Conservation (phyloP, 2,797 vertebrate genomes). For the Sebastes itinus region DNA sequence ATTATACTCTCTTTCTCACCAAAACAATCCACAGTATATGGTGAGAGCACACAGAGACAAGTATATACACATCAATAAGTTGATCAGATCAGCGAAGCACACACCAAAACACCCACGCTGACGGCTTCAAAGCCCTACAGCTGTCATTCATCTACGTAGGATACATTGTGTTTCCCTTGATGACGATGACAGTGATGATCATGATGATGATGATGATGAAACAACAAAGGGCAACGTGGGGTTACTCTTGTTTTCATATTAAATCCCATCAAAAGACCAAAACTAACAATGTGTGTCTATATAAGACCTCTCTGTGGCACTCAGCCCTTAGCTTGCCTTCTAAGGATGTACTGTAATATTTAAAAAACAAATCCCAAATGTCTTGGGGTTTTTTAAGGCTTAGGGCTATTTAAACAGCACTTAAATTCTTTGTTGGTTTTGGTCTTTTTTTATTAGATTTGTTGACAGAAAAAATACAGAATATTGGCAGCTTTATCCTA, state of each 20-base stretch:
- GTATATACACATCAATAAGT: constrained; percentile 31
- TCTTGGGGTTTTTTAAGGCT: neutral
- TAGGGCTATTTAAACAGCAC: neutral
- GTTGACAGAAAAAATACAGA: neutral
- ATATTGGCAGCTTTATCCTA: neutral
- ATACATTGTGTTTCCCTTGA: neutral
- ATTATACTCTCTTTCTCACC: neutral
- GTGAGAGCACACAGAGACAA: neutral
- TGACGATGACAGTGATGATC: neutral
- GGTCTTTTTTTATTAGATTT: neutral
- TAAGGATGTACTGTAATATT: neutral
- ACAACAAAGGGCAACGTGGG: neutral
- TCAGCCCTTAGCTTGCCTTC: neutral
- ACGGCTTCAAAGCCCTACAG: constrained; percentile 31
- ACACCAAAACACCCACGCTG: constrained; percentile 31
- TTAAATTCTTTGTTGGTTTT: neutral
- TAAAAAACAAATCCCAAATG: neutral
- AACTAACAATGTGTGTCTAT: neutral
- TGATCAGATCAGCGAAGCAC: constrained; percentile 43
- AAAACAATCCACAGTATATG: constrained; percentile 12
- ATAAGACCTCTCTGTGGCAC: neutral
- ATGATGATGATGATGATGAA: neutral
- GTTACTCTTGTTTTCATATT: neutral
- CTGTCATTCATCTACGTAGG: constrained; percentile 19
- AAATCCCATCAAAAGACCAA: neutral